Evolutionary conservation across 2,888 invertebrate species (phyloP).

Genomic region (Tinea pellionella): DNA sequence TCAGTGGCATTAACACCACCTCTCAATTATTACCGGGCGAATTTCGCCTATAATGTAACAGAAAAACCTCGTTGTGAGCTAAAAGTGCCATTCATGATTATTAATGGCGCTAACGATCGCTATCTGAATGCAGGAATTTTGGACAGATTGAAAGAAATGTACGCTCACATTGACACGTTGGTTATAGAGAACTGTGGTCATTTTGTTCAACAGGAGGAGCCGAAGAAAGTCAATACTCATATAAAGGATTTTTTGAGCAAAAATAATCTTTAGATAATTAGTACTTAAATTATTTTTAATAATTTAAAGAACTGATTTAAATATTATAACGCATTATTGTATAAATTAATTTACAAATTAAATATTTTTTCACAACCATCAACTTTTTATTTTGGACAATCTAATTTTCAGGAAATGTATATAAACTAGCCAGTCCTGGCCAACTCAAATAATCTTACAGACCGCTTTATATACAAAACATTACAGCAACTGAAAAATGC

Average conservation of each 20-base stretch:
- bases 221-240: constrained; percentile 56
- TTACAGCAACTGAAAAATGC: too few species aligned
- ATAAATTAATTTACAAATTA: too few species aligned
- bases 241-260: constrained; percentile 58
- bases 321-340: too few species aligned
- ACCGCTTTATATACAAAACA: too few species aligned
- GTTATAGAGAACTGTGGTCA: constrained; percentile 57
- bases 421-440: too few species aligned
- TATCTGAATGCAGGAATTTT: constrained; percentile 34
- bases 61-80: constrained; percentile 32
- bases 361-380: too few species aligned
- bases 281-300: too few species aligned
- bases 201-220: constrained; percentile 68
- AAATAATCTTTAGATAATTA: constrained; percentile 29
- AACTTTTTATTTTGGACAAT: too few species aligned
- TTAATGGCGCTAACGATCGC: constrained; percentile 54
- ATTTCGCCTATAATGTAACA: constrained; percentile 32
- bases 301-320: too few species aligned
- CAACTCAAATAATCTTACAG: too few species aligned
- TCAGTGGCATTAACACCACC: constrained; percentile 65
- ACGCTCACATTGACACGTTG: constrained; percentile 46
- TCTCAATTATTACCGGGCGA: constrained; percentile 69
- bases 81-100: constrained; percentile 50
- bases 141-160: constrained; percentile 43
- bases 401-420: too few species aligned